Evolutionary conservation across 2,888 invertebrate genomes (phyloP).

Genomic region (Pterobdella sp.): DNA sequence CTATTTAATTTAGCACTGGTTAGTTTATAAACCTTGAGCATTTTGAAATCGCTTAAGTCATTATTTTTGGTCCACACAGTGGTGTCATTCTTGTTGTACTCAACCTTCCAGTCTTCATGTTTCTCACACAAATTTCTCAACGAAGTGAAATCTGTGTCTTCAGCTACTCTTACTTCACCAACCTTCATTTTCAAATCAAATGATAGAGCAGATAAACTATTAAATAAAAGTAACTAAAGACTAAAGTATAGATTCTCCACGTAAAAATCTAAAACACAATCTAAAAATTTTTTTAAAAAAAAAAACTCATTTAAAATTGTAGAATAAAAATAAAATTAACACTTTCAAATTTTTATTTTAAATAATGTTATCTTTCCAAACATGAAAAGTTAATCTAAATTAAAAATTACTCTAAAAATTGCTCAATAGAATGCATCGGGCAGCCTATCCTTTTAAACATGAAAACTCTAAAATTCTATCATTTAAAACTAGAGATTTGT

Average conservation of each 20-base stretch:
- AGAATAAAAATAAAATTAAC: too few relatives aligned
- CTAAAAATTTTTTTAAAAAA: too few relatives aligned
- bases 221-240: background rate
- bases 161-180: slow-evolving; percentile 70
- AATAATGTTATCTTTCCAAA: too few relatives aligned
- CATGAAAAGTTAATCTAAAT: too few relatives aligned
- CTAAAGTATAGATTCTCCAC: background rate
- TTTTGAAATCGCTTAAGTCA: slow-evolving; percentile 58
- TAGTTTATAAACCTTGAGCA: slow-evolving; percentile 57
- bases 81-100: slow-evolving; percentile 66
- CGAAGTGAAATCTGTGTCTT: slow-evolving; percentile 76
- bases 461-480: slow-evolving; percentile 31
- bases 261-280: too few relatives aligned
- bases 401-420: too few relatives aligned
- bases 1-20: background rate
- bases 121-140: slow-evolving; percentile 68
- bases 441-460: slow-evolving; percentile 33
- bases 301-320: too few relatives aligned
- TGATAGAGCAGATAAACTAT: slow-evolving; percentile 3
- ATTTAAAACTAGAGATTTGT: slow-evolving; percentile 33
- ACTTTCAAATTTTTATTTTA: too few relatives aligned
- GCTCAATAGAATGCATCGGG: slow-evolving; percentile 32
- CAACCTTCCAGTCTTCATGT: slow-evolving; percentile 71
- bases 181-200: slow-evolving; percentile 51
- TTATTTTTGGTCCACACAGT: slow-evolving; percentile 60